Evolutionary conservation across 1,140 invertebrate species (phyloP), one percentile per base, ranked within the genome.

Genomic region (Steinernema feltiae): DNA sequence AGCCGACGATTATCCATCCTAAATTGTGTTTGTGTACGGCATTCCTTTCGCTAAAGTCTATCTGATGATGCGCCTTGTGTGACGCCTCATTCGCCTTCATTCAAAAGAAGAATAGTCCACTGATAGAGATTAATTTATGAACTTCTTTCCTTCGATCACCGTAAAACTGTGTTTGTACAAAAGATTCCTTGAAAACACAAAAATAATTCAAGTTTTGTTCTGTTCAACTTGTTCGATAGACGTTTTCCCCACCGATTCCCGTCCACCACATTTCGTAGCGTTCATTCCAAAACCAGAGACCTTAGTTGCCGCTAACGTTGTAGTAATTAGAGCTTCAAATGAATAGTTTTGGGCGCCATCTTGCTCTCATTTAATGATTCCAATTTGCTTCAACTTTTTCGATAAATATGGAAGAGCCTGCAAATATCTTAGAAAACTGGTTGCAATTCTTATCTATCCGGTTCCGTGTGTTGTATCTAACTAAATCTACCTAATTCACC

Each of bases 281-380:
- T 63, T 27, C 53, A 63, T 63, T 63, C 53, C 53, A 63, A 3
- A n/a, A 21, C 24, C 7, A 21, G 3, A 15, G 35, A 7, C 7
- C 18, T 41, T 41, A 41, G 35, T 41, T 18, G 18, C 7, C 35
- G 35, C 35, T 41, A 41, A 63, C 15, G 12, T 63, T 63, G 53
- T 63, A 63, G 53, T 63, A 63, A 63, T 63, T 63, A 63, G 53
- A 63, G 53, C 53, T 63, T 63, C 24, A 15, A 27, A n/a, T 27
- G 53, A 27, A 17, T 15, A 15, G 53, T 63, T 3, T 15, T 27
- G 24, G 24, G 15, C 15, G 53, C 53, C 24, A 27, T 15, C 24
- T 27, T 3, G 12, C 24, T 63, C 24, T 21, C 18, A 3, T 21
- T 63, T 63, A 63, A 17, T 46, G 41, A 46, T 46, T 46, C 41